Evolutionary conservation across 2,888 invertebrate species (phyloP), one percentile per base, ranked within the genome.

Genomic region (Ommatoiulus sabulosus): DNA sequence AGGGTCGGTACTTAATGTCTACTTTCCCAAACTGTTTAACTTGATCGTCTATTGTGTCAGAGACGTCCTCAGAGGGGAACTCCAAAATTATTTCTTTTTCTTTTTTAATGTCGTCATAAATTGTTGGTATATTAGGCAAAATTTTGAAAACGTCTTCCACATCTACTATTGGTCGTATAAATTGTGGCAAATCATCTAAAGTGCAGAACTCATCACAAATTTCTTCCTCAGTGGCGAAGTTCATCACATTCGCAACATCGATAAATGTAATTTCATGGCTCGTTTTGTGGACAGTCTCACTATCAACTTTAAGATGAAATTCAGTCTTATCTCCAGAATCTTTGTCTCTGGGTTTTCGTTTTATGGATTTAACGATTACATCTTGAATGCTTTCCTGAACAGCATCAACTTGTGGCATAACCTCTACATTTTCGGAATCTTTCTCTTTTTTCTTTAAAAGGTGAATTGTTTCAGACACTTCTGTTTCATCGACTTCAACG

Each of bases 251-350:
- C n/a, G 86, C 17, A 48, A 52, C 52, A 24, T 46, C 52, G 3
- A 86, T 48, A 44, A 86, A 86, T 20, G 86, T 80, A 24, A 80
- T 80, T 35, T 80, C 80, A 43, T 80, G 80, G 15, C 80, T 80
- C 12, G 80, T 35, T 35, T 80, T 80, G 35, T 80, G 80, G 80
- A 35, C 80, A 80, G 12, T 80, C 10, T 35, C 80, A 80, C 35
- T 80, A 80, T 80, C 80, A 35, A 80, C 12, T 35, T 80, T 35
- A 12, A 80, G 15, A 15, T 43, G 0, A 15, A 80, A 35, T 80
- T 80, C 35, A 35, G 80, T 15, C 35, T 35, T 35, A 80, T 80
- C 80, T 15, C 3, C 72, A 10, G 24, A 10, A 24, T 35, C 80
- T 15, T 12, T 80, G 15, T 80, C 24, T 35, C 80, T 80, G 15